Percentiles rank a stretch among this genome's conserved stretches.
Evolutionary conservation across 2,113 vertebrate species (phyloP).

Genomic region (Pachycephala philippinensis): DNA sequence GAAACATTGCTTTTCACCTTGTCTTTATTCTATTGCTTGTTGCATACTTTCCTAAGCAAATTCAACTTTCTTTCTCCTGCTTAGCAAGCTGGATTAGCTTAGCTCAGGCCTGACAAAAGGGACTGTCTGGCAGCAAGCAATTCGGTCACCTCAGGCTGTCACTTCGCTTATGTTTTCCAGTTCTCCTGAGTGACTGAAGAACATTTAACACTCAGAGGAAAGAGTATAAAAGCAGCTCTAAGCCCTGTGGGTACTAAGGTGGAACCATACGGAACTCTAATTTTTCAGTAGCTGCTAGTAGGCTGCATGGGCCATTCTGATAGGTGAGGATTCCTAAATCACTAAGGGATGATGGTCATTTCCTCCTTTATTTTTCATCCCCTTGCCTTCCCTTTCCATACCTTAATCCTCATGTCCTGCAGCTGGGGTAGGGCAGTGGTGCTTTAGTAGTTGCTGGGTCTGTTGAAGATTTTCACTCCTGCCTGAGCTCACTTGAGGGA

Average conservation of each 20-base stretch:
- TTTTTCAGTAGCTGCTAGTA: neutral
- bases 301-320: neutral
- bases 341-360: neutral
- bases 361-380: neutral
- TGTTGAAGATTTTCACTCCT: neutral
- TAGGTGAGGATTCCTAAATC: neutral
- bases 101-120: neutral
- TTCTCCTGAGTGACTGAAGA: neutral
- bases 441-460: neutral
- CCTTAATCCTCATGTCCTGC: neutral
- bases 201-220: neutral
- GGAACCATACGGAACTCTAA: neutral
- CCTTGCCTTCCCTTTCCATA: neutral
- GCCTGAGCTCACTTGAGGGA: neutral
- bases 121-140: neutral
- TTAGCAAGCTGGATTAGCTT: neutral
- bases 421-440: neutral
- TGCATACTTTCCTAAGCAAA: neutral
- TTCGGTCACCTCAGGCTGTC: neutral
- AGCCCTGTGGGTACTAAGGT: neutral
- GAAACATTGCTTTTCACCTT: neutral
- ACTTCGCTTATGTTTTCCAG: neutral
- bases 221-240: neutral
- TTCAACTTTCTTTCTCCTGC: neutral
- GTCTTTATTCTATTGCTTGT: neutral